These are phyloP conservation scores for Porites rus DNA, from an alignment of 92 coral and sea anemone species.

Conservation along the genomic window DNA sequence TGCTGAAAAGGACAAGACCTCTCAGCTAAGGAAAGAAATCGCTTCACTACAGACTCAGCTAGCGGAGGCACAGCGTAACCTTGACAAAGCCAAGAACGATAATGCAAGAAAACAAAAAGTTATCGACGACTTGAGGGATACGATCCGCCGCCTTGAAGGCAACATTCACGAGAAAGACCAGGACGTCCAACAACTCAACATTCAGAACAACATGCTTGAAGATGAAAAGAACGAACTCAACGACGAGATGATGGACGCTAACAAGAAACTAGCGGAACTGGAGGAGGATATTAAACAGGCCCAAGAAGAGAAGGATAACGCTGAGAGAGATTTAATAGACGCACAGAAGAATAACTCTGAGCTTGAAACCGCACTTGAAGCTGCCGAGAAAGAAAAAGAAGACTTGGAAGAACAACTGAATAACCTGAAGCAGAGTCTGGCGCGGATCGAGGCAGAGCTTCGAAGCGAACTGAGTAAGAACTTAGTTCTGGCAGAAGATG, in stretches of 20 bases:
- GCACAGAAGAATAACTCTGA: conserved; percentile 83
- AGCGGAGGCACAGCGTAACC: conserved; percentile 85
- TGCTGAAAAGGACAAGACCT: conserved; percentile 85
- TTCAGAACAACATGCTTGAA: conserved; percentile 94
- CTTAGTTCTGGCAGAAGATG: conserved; percentile 83
- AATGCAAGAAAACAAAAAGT: conserved; percentile 91
- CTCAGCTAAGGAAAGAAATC: conserved; percentile 89
- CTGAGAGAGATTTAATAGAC: conserved; percentile 80
- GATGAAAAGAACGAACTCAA: conserved; percentile 96
- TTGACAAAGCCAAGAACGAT: conserved; percentile 87
- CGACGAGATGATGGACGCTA: conserved; percentile 88
- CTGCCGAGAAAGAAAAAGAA: conserved; percentile 83
- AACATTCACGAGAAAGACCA: conserved; percentile 86
- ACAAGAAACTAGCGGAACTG: conserved; percentile 81
- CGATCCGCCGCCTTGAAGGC: conserved; percentile 87
- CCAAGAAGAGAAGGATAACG: conserved; percentile 81
- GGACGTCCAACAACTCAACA: conserved; percentile 87
- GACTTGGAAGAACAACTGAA: conserved; percentile 90
- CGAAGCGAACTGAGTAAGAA: conserved; percentile 83
- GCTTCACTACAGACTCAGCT: conserved; percentile 78
- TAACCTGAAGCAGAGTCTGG: conserved; percentile 78
- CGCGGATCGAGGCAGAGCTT: conserved; percentile 85
- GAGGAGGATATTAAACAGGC: conserved; percentile 85
- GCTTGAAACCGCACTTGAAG: conserved; percentile 86
- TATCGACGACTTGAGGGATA: conserved; percentile 90